Percentiles rank a stretch among this genome's conserved stretches.
Conservation (phyloP, 2,113 vertebrate genomes). For the Pelvicachromis taeniatus region DNA sequence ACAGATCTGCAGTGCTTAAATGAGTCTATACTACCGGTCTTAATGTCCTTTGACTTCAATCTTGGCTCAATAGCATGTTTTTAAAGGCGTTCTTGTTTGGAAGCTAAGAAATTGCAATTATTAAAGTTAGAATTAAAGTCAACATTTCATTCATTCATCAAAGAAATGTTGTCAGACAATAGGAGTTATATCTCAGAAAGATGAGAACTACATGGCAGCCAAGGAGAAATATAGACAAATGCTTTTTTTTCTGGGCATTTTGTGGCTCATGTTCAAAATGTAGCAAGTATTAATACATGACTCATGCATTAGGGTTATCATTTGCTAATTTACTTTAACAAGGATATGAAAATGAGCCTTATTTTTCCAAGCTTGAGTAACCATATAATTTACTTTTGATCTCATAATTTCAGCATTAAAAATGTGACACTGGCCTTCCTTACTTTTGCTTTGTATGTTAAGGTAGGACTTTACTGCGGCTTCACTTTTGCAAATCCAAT, state of each 20-base stretch:
- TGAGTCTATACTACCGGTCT: neutral
- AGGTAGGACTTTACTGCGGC: neutral
- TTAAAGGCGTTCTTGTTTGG: neutral
- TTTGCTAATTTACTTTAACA: neutral
- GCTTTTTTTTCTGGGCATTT: neutral
- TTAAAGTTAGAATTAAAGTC: neutral
- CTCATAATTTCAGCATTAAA: neutral
- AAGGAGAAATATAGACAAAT: neutral
- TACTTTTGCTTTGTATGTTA: neutral
- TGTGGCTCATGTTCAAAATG: neutral
- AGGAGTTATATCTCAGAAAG: neutral
- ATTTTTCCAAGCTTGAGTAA: neutral
- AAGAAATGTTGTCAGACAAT: neutral
- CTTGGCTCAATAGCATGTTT: neutral
- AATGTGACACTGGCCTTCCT: neutral
- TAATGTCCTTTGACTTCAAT: neutral
- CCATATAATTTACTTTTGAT: neutral
- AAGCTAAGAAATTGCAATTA: neutral
- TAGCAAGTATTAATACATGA: neutral
- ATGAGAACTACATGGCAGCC: neutral
- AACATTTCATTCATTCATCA: neutral
- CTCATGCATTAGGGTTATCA: neutral
- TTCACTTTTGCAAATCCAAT: neutral
- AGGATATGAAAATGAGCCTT: neutral
- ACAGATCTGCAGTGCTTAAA: neutral